Evolutionary conservation across 2,797 vertebrate genomes (phyloP), one percentile per base, ranked within the genome.

Genomic region (Cyclura pinguis): DNA sequence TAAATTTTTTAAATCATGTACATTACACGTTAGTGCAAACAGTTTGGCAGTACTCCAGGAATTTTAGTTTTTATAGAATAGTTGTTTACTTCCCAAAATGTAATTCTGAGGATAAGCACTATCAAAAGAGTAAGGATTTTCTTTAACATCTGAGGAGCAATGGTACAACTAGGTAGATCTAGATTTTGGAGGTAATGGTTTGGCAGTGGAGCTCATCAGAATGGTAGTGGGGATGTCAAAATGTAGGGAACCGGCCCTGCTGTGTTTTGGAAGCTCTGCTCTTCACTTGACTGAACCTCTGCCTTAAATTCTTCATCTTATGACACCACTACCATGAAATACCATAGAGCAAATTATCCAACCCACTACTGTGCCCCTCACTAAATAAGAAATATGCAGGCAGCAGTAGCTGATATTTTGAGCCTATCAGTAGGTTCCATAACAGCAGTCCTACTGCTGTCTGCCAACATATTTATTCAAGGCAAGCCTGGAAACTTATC

Each of bases 1-100:
- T 97, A 97, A 98, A 98, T 98, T 98, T 47, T 98, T 98, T 98
- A 98, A 98, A 98, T 98, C 98, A 98, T 98, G 98, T 98, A 98
- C 98, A 98, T 98, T 98, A 98, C 95, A 95, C 97, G 98, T 98
- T 98, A 98, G 97, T 98, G 98, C 98, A 98, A 98, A 98, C 98
- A 98, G 96, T 98, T 98, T 97, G 97, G 98, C 97, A 98, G 97
- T 98, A 97, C 97, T 98, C 97, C 97, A 98, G 97, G 98, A 98
- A 98, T 97, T 97, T 97, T 98, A 97, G 97, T 97, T 97, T 97
- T 96, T 97, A 24, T 97, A 98, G 97, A 97, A 98, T 97, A 98
- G 97, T 98, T 97, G 98, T 98, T 98, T 97, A 97, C 97, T 98
- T 97, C 97, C 97, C 98, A 98, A 98, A 98, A 98, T 97, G 96